Evolutionary conservation across 2,797 vertebrate species (phyloP).

Genomic region (Acropternis orthonyx): DNA sequence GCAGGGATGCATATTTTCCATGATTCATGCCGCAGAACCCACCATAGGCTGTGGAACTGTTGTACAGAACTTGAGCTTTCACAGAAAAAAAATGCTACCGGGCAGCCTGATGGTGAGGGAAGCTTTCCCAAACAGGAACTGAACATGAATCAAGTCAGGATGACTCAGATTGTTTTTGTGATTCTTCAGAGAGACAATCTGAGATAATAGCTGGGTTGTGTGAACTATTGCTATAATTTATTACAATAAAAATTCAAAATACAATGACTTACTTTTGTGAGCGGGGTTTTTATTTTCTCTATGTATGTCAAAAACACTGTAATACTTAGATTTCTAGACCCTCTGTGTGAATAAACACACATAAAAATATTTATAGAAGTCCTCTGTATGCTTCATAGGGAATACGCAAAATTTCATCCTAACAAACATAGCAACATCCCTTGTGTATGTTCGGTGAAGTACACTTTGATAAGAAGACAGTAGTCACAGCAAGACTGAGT

Average conservation of each 20-base stretch:
- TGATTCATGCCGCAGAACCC: conserved; percentile 41
- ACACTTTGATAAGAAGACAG: not conserved
- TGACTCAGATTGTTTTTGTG: conserved; percentile 63
- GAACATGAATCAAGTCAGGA: conserved; percentile 34
- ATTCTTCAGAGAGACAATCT: conserved; percentile 53
- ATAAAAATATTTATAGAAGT: not conserved
- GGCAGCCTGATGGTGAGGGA: not conserved
- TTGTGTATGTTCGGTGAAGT: not conserved
- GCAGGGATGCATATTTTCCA: conserved; percentile 25
- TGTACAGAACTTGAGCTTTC: conserved; percentile 2
- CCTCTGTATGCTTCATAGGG: not conserved
- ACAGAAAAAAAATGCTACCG: not conserved
- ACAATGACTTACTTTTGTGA: not conserved
- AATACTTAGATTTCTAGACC: not conserved
- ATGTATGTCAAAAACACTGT: not conserved
- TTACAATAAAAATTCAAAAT: conserved; percentile 21
- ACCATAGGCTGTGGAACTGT: not conserved
- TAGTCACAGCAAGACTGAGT: not conserved
- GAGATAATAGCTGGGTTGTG: conserved; percentile 58
- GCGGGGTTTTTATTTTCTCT: not conserved
- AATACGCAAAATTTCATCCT: not conserved
- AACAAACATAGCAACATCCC: not conserved
- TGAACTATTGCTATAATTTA: conserved; percentile 50
- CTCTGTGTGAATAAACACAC: not conserved
- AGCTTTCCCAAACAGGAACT: conserved; percentile 57